Evolutionary conservation across 2,113 vertebrate genomes (phyloP).

Genomic region (Gymnogyps californianus): DNA sequence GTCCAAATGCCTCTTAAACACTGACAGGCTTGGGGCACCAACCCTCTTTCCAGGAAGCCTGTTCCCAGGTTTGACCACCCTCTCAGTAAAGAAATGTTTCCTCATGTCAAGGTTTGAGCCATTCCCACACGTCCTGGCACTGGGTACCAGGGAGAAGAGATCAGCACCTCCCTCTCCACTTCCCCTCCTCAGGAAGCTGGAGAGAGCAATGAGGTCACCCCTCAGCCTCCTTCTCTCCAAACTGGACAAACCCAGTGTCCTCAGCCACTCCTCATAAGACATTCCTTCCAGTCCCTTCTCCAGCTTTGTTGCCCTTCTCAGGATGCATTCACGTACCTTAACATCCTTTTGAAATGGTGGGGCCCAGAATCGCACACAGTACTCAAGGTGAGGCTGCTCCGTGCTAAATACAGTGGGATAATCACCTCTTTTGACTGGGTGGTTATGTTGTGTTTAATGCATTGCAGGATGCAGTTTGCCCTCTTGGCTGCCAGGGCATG

Average conservation of each 20-base stretch:
- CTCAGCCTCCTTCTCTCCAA: not conserved
- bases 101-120: not conserved
- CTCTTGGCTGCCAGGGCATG: not conserved
- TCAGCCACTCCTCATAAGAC: not conserved
- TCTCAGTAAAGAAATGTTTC: not conserved
- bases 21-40: too few relatives aligned
- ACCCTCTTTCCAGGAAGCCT: not conserved
- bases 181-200: not conserved
- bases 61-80: not conserved
- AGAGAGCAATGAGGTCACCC: not conserved
- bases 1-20: not conserved
- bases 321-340: not conserved
- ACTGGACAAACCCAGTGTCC: not conserved
- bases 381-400: not conserved
- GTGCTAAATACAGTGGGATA: not conserved
- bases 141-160: not conserved
- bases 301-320: not conserved
- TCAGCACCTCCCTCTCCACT: not conserved
- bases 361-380: not conserved
- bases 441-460: not conserved
- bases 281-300: not conserved
- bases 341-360: not conserved
- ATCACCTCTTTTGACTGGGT: rapidly evolving
- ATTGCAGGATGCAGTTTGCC: not conserved
- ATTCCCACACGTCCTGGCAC: not conserved